phyloP scores from a whole-genome alignment of 2,113 vertebrate species.

The Apaloderma vittatum region DNA sequence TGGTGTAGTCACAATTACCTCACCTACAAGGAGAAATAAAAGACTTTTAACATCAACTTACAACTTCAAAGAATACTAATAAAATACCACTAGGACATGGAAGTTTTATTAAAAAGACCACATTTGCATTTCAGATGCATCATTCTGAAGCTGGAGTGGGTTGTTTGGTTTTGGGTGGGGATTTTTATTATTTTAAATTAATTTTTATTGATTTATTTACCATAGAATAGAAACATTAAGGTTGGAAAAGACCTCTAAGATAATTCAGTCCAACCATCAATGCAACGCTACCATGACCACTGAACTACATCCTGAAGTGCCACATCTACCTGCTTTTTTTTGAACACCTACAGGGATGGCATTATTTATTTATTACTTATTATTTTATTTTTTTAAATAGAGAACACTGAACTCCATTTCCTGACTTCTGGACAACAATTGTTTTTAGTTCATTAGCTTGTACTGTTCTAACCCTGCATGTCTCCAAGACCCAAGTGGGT shows the following conservation, averaged over 20 bases:
- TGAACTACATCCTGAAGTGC: too few species aligned
- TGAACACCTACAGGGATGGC: too few species aligned
- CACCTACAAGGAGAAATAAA: constrained; percentile 76
- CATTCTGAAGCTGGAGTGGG: neutral
- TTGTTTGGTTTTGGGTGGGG: neutral
- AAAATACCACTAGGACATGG: accelerated
- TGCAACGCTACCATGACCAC: too few species aligned
- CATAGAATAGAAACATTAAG: too few species aligned
- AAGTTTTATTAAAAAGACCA: neutral
- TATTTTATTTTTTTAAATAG: neutral
- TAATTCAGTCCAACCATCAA: too few species aligned
- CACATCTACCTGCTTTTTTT: too few species aligned
- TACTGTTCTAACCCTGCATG: neutral
- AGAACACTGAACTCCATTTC: neutral
- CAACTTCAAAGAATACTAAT: neutral
- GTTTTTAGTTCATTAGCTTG: neutral
- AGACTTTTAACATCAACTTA: neutral
- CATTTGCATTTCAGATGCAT: neutral
- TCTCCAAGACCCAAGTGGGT: neutral
- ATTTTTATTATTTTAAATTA: neutral
- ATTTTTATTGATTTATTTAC: too few species aligned
- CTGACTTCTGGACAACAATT: neutral
- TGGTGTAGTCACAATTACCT: constrained; percentile 88
- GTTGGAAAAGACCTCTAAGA: too few species aligned
- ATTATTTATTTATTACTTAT: too few species aligned